A percentile compares a stretch with the other conserved stretches of the same genome.
phyloP scores from a whole-genome alignment of 2,888 invertebrate species.

The Onchidella celtica region DNA sequence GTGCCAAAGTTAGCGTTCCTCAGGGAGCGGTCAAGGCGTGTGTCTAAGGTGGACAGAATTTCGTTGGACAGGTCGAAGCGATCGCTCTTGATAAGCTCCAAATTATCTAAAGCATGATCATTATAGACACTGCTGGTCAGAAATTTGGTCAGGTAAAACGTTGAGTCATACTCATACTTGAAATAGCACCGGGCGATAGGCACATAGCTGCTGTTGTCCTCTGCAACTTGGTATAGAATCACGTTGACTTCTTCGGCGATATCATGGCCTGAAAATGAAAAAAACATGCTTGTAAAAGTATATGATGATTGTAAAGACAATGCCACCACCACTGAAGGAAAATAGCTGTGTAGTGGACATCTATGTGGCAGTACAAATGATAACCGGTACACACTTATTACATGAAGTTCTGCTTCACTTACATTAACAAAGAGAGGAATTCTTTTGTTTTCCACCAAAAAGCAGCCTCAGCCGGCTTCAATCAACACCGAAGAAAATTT shows the following conservation, averaged over 20 bases:
- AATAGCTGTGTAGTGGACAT: no score
- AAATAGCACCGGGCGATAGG: slow-evolving; percentile 59
- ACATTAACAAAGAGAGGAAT: no score
- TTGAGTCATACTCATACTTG: slow-evolving; percentile 66
- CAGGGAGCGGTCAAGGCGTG: slow-evolving; percentile 66
- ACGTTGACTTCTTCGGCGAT: slow-evolving; percentile 65
- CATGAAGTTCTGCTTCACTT: no score
- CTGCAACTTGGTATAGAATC: slow-evolving; percentile 59
- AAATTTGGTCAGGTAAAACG: slow-evolving; percentile 69
- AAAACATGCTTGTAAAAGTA: no score
- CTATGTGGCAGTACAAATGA: no score
- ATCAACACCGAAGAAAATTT: no score
- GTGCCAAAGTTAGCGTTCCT: slow-evolving; percentile 63
- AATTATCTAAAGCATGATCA: slow-evolving; percentile 63
- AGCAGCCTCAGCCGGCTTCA: no score
- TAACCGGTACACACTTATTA: no score
- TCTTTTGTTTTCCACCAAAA: no score
- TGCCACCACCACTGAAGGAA: no score
- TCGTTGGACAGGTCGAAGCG: slow-evolving; percentile 73
- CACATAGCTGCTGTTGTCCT: slow-evolving; percentile 34
- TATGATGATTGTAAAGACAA: no score
- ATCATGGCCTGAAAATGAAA: slow-evolving; percentile 62
- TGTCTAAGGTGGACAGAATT: slow-evolving; percentile 70
- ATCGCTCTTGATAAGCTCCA: slow-evolving; percentile 71
- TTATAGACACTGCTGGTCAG: slow-evolving; percentile 71